Evolutionary conservation across 2,888 invertebrate genomes (phyloP).

Genomic region (Stegophylla sp.): DNA sequence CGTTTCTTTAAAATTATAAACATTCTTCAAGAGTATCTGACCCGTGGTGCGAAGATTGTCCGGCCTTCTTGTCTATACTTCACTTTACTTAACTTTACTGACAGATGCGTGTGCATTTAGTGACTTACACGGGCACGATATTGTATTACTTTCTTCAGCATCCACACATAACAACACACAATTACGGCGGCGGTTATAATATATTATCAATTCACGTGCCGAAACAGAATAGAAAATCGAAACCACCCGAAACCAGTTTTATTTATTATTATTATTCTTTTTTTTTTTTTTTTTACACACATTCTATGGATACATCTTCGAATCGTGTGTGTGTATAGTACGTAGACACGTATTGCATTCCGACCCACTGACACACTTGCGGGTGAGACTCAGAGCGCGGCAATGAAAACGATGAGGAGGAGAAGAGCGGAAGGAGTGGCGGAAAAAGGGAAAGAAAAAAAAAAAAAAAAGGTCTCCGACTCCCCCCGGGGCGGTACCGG

Average conservation of each 20-base stretch:
- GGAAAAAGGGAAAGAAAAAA: no score
- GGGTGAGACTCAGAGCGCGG: constrained; percentile 5
- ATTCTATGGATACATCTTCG: constrained; percentile 40
- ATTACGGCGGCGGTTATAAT: constrained; percentile 40
- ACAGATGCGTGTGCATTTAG: no score
- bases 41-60: no score
- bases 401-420: constrained; percentile 30
- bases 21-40: no score
- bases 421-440: no score
- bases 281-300: not conserved
- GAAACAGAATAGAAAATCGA: constrained; percentile 59
- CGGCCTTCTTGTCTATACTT: no score
- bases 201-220: constrained; percentile 54
- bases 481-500: constrained; percentile 49
- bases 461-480: constrained; percentile 44
- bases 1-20: no score
- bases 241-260: constrained; percentile 57
- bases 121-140: constrained; percentile 33
- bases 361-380: constrained; percentile 52
- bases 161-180: constrained; percentile 54
- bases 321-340: not conserved
- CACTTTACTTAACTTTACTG: no score
- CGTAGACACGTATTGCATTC: constrained; percentile 32
- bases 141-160: constrained; percentile 56
- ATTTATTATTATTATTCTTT: not conserved